Conservation (phyloP, 2,113 vertebrate species). For the Prolemur simus region DNA sequence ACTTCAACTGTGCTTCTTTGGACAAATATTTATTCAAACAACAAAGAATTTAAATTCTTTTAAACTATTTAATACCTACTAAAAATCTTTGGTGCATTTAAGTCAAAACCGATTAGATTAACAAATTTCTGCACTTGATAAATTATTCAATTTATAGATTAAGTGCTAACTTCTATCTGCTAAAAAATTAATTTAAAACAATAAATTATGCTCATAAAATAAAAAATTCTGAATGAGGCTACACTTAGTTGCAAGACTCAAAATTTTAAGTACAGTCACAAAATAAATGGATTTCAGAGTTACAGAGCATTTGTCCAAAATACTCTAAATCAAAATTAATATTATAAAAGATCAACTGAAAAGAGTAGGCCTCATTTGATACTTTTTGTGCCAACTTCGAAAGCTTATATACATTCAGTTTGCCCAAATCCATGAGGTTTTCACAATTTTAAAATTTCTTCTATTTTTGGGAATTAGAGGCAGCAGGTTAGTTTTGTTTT, state of each 20-base stretch:
- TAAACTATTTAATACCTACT: constrained; percentile 81
- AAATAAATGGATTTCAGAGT: constrained; percentile 59
- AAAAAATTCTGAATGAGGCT: constrained; percentile 66
- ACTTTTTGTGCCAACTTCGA: constrained; percentile 68
- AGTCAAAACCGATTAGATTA: constrained; percentile 78
- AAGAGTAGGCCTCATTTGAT: constrained; percentile 51
- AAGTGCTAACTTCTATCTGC: constrained; percentile 72
- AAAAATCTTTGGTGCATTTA: constrained; percentile 87
- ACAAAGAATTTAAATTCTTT: constrained; percentile 75
- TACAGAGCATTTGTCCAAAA: constrained; percentile 28
- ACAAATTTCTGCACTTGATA: constrained; percentile 77
- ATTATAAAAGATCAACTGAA: constrained; percentile 29
- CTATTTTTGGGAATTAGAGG: constrained; percentile 47
- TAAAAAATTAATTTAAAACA: constrained; percentile 77
- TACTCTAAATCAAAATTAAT: constrained; percentile 35
- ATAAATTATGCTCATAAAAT: constrained; percentile 75
- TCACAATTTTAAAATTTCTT: background rate
- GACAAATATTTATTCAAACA: constrained; percentile 84
- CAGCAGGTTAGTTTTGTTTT: constrained; percentile 7
- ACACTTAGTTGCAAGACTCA: constrained; percentile 59
- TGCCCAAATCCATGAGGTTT: constrained; percentile 66
- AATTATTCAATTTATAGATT: constrained; percentile 78
- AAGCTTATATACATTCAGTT: constrained; percentile 70
- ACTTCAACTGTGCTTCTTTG: constrained; percentile 87
- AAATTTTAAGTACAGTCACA: constrained; percentile 57